Evolutionary conservation across 2,888 invertebrate genomes (phyloP).

Genomic region (Thelaira solivaga): DNA sequence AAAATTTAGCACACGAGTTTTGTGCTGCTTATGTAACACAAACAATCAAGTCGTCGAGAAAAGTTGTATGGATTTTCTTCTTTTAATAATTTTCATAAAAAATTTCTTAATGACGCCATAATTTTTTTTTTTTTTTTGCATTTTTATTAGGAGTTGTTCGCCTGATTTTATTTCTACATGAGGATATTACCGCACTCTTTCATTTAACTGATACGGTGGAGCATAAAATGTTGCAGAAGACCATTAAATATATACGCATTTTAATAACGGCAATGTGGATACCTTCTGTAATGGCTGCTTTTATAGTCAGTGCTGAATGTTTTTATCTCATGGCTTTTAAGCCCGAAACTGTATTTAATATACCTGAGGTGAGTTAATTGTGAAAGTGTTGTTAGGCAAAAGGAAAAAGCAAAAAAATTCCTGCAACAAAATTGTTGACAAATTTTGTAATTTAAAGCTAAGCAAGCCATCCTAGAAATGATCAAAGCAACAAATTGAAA

Average conservation of each 20-base stretch:
- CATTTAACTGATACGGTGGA: conserved; percentile 65
- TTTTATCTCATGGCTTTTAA: conserved; percentile 67
- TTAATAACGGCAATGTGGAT: conserved; percentile 66
- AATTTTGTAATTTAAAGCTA: too few species aligned
- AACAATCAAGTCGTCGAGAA: too few species aligned
- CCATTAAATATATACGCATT: conserved; percentile 64
- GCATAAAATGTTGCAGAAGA: conserved; percentile 58
- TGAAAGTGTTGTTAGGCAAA: neutral
- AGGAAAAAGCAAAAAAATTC: too few species aligned
- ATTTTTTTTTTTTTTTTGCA: too few species aligned
- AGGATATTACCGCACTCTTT: conserved; percentile 63
- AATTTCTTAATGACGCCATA: too few species aligned
- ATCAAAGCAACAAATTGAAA: too few species aligned
- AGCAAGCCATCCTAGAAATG: too few species aligned
- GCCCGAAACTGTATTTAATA: conserved; percentile 69
- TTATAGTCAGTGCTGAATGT: conserved; percentile 67
- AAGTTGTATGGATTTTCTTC: too few species aligned
- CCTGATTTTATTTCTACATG: conserved; percentile 64
- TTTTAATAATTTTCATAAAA: too few species aligned
- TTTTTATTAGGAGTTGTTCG: conserved; percentile 66
- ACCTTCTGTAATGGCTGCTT: conserved; percentile 65
- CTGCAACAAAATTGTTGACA: too few species aligned
- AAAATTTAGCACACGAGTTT: too few species aligned
- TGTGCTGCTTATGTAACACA: too few species aligned
- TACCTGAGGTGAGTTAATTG: conserved; percentile 59